Evolutionary conservation across 2,797 vertebrate genomes (phyloP), one percentile per base, ranked within the genome.

Genomic region (Poeciliopsis presidionis): DNA sequence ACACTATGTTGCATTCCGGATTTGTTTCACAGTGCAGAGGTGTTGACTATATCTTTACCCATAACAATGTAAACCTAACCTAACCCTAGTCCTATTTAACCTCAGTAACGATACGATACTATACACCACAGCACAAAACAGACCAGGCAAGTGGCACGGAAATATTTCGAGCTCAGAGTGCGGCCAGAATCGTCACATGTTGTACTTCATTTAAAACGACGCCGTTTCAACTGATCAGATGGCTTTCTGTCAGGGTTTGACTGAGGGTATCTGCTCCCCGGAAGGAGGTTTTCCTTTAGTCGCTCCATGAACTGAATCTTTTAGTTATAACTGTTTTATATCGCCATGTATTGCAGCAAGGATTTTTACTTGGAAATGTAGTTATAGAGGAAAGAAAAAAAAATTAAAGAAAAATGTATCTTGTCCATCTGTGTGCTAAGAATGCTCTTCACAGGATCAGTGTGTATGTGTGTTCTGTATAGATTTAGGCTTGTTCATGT

Each of bases 111-210:
- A 88, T 84, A 92, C 87, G 91, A 84, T 86, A 88, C 89, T 87
- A 89, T 80, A 88, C 87, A 91, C 83, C 90, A 93, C 92, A 81
- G 91, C 85, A 93, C 86, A 83, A 79, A 79, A 84, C 65, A 78
- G 77, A 90, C 71, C 81, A 70, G 77, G 83, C 76, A 76, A 78
- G 74, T 81, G 77, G 79, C 75, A 82, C 80, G 12, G 82, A 84
- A 39, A 79, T 81, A 77, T 6, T 84, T 79, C 57, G 82, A 81
- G 76, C 82, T 89, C 46, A 72, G 73, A 81, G 57, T 61, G 80
- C 86, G 77, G 63, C 36, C 63, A 41, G 63, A 67, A 41, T 41
- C 18, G 9, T 41, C 61, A 46, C 41, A 73, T 72, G 30, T 18
- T 74, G 33, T 76, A 59, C 72, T 90, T 86, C 74, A 85, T 77